These are phyloP conservation scores for Drosophila ezoana DNA, from an alignment of 2,888 invertebrate species.

Conservation along the genomic window DNA sequence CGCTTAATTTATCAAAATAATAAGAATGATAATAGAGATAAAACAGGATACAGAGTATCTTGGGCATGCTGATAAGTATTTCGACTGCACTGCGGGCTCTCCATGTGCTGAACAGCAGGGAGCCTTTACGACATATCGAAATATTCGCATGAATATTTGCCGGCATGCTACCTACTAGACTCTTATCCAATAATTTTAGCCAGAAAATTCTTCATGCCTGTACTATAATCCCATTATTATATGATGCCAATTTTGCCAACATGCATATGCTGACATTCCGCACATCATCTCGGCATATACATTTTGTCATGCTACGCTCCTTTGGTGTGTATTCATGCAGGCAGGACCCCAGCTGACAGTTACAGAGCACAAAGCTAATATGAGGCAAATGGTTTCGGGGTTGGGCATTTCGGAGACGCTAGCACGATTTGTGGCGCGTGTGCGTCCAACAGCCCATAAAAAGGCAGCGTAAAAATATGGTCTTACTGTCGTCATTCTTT, in stretches of 20 bases:
- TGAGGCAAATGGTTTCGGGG: conserved; percentile 3
- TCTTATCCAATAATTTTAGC: background rate
- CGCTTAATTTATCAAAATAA: too few species aligned
- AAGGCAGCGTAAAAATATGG: conserved; percentile 30
- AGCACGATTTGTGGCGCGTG: conserved; percentile 50
- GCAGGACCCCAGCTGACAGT: conserved; percentile 10
- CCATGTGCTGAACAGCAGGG: background rate
- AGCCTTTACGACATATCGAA: background rate
- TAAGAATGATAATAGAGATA: too few species aligned
- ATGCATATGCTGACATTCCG: conserved; percentile 1
- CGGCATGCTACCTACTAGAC: background rate
- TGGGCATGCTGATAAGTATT: too few species aligned
- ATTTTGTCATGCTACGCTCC: background rate
- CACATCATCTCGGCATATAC: conserved; percentile 10
- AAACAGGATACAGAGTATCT: too few species aligned
- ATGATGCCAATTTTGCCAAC: background rate
- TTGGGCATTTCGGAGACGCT: conserved; percentile 3
- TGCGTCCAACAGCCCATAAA: conserved; percentile 47
- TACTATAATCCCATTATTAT: background rate
- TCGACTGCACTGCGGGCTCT: background rate
- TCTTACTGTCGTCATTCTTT: conserved; percentile 52
- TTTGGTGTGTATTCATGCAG: conserved; percentile 6
- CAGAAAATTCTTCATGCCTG: background rate
- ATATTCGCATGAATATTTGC: background rate
- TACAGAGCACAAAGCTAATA: conserved; percentile 16